Base-by-base conservation (phyloP, 1,140 invertebrate species). In the Sinonovacula constricta region DNA sequence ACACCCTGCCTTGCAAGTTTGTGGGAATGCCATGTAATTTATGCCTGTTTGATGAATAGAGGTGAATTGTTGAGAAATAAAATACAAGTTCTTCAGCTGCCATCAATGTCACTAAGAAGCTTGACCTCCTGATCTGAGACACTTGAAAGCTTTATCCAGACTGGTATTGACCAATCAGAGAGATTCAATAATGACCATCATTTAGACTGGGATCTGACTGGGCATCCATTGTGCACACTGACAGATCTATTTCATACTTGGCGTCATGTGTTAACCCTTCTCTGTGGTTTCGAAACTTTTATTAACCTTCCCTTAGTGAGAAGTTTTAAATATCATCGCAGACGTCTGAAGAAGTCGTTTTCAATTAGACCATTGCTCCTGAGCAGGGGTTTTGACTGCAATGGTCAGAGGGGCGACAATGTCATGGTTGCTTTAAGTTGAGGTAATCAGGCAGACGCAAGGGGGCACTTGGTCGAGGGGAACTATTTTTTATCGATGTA, bases 221-320 rank as follows among this genome's bases (percentile, higher is more conserved):
- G 34, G 66, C 10, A 33, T 22, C 53, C 31, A 69, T 78, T 78
- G 75, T 78, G 28, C 1, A 10, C 7, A 4, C 34, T 78, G 75
- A 78, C 75, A 78, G 65, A 69, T 78, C 75, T 70, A 70, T 78
- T 78, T 78, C 75, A 69, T 63, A 59, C 28, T 62, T 31, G 56
- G 36, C 57, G 51, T 69, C 70, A 69, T 49, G 63, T 56, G 66
- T 69, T 78, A 70, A 78, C 67, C 75, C 75, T 49, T 69, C 54
- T 63, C 66, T 39, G 63, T 66, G 4, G 51, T 59, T 66, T 76
- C 59, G 24, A 76, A 63, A 69, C 15, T 68, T 78, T 70, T 53
- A 69, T 70, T 69, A 78, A 78, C 66, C 75, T 53, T 69, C 36
- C 33, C n/a, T 28, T 26, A 53, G 53, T 53, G 45, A 77, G 57